phyloP scores from a whole-genome alignment of 2,113 vertebrate species.

The Shinisaurus crocodilurus region DNA sequence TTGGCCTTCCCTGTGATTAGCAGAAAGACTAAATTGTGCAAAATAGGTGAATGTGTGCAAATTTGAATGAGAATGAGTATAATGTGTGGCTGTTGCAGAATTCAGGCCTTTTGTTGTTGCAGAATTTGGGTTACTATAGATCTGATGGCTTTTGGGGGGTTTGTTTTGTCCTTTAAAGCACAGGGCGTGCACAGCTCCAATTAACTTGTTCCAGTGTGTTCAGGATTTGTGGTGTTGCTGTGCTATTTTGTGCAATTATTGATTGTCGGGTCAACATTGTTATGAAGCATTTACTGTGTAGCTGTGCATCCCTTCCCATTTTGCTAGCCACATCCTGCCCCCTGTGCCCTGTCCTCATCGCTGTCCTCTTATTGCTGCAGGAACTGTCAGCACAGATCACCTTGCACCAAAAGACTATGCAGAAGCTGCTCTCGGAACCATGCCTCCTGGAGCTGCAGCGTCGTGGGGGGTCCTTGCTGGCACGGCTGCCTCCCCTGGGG shows the following conservation, averaged over 20 bases:
- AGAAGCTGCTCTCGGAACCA: conserved; percentile 84
- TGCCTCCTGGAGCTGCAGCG: conserved; percentile 84
- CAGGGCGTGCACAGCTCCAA: neutral
- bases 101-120: neutral
- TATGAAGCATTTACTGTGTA: neutral
- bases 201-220: neutral
- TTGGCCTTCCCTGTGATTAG: neutral
- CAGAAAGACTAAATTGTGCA: neutral
- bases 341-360: neutral
- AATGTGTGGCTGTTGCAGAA: neutral
- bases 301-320: neutral
- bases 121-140: neutral
- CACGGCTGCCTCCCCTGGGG: conserved; percentile 77
- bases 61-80: neutral
- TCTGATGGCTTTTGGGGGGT: neutral
- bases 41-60: neutral
- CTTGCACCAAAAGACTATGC: conserved; percentile 83
- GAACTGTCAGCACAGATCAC: conserved; percentile 75
- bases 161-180: neutral
- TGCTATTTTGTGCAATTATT: neutral
- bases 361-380: conserved; percentile 32
- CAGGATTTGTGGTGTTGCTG: neutral
- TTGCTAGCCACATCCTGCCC: too few species aligned
- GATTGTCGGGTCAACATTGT: neutral
- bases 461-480: conserved; percentile 87